A percentile compares a stretch with the other conserved stretches of the same genome.
Evolutionary conservation across 2,797 vertebrate genomes (phyloP).

Genomic region (Spheniscus humboldti): DNA sequence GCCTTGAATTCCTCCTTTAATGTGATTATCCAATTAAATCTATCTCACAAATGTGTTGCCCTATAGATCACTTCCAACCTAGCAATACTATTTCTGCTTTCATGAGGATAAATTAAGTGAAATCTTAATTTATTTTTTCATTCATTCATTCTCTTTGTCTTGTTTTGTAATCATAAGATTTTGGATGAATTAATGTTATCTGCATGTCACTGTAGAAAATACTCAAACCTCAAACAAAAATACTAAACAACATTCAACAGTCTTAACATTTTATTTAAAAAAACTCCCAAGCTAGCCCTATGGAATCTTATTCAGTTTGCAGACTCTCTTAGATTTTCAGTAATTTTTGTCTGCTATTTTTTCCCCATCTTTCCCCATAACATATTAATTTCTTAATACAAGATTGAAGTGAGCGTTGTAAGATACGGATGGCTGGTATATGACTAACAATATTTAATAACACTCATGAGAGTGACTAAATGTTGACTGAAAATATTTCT

Average conservation of each 20-base stretch:
- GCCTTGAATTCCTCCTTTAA: background rate
- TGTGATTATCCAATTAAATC: background rate
- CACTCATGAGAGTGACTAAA: background rate
- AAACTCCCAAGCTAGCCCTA: background rate
- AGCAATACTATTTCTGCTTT: background rate
- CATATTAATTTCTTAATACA: background rate
- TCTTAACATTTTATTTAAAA: background rate
- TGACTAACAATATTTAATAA: background rate
- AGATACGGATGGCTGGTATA: background rate
- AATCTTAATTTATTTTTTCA: background rate
- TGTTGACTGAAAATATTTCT: background rate
- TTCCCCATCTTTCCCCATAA: background rate
- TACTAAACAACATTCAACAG: background rate
- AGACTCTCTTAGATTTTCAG: background rate
- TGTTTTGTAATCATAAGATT: background rate
- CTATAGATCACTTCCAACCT: background rate
- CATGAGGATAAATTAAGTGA: background rate
- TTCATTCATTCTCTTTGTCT: background rate
- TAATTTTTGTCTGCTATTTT: background rate
- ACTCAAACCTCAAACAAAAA: background rate
- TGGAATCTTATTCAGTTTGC: background rate
- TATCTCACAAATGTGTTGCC: background rate
- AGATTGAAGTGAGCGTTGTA: background rate
- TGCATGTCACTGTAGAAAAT: background rate
- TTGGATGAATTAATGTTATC: background rate